Base-by-base conservation (phyloP, 2,888 invertebrate species). In the Aethes cnicana region DNA sequence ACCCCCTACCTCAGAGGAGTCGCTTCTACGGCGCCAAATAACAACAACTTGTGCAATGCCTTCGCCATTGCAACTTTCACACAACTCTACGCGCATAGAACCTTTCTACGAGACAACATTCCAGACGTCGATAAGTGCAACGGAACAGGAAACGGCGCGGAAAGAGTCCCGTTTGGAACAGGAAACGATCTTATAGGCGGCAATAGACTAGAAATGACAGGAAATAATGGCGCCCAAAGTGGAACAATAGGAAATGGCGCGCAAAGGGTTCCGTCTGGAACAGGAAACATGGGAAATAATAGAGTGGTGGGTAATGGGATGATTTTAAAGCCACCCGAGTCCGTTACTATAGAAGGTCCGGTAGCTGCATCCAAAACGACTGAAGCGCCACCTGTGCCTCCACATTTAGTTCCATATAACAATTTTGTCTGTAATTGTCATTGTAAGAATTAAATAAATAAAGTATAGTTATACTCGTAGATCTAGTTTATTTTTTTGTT, bases 1-100 rank as follows among this genome's bases (percentile, higher is more conserved):
- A 30, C 9, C 21, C 47, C 46, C 6, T 41, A 47, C 47, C 16
- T 53, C 7, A 37, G 33, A 16, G 53, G 53, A 1, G 8, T 53
- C 20, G 35, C 47, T 2, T 53, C 53, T 18, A 53, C 53, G 1
- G 53, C 53, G 3, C 37, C 53, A 4, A 12, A 20, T 6, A 16
- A 47, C 17, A 8, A 33, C 3, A 35, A 47, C 17, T 33, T 26
- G 1, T 53, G 53, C 35, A 53, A 53, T 9, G 47, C 47, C 3
- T 53, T 23, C 16, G 18, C 53, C 2, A 3, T 39, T 3, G 43
- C 53, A 11, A 33, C 39, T 0, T 41, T 53, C 21, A 53, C 53
- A 3, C 41, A 41, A 1, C 4, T 47, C 0, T 7, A 8, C 7
- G 8, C 39, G 0, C 53, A 53, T n/a, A 16, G 21, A 3, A 14